phyloP scores from a whole-genome alignment of 2,113 vertebrate genomes.

The Bolborhynchus lineola region DNA sequence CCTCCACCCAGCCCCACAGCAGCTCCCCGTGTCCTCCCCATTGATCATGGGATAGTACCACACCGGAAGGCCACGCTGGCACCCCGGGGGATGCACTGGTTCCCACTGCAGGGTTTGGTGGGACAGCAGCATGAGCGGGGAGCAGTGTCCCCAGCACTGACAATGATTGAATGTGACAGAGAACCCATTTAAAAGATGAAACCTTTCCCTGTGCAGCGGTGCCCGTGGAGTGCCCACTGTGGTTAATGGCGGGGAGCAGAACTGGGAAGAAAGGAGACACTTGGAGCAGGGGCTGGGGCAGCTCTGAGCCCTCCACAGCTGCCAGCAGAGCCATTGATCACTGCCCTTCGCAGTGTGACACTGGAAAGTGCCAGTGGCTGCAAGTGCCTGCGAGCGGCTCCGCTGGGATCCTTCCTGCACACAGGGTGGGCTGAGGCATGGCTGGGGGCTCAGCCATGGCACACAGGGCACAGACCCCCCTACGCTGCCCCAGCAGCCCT shows the following conservation, averaged over 20 bases:
- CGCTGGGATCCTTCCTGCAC: neutral
- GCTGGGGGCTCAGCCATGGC: neutral
- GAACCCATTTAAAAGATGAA: slow-evolving; percentile 51
- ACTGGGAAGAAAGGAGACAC: neutral
- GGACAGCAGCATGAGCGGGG: neutral
- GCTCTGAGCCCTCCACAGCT: neutral
- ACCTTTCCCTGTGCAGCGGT: neutral
- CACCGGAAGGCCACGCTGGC: neutral
- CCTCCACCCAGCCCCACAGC: neutral
- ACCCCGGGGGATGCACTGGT: accelerated
- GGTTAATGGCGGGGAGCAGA: neutral
- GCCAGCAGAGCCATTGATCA: neutral
- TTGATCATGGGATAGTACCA: neutral
- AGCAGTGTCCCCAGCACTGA: neutral
- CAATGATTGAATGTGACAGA: slow-evolving; percentile 57
- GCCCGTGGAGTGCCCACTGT: neutral
- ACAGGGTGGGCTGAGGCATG: neutral
- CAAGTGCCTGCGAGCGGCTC: neutral
- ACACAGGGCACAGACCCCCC: neutral
- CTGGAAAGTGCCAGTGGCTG: neutral
- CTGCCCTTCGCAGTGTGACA: neutral
- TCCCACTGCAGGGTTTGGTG: neutral
- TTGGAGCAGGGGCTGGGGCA: neutral
- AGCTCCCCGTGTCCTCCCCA: neutral
- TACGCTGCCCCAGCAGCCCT: neutral